A percentile compares a stretch with the other conserved stretches of the same genome.
Evolutionary conservation across 2,797 vertebrate species (phyloP).

Genomic region (Danio choprae): DNA sequence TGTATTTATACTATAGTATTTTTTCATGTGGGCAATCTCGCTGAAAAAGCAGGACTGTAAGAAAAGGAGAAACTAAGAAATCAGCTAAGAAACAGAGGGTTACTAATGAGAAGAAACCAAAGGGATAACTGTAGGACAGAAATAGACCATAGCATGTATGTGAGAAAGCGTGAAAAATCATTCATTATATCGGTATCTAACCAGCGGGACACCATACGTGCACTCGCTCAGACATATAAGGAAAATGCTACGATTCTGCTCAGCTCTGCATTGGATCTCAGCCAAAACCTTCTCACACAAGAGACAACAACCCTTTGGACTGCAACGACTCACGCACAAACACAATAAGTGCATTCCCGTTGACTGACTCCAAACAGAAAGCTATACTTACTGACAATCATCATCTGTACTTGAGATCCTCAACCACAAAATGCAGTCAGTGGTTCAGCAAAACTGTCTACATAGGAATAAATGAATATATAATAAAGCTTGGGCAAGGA

Average conservation of each 20-base stretch:
- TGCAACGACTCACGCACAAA: slow-evolving; percentile 8
- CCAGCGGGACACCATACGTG: slow-evolving; percentile 28
- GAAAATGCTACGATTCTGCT: slow-evolving; percentile 52
- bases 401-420: not conserved
- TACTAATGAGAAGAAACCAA: not conserved
- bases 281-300: slow-evolving; percentile 38
- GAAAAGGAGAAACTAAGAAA: not conserved
- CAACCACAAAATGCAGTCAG: not conserved
- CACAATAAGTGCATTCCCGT: not conserved
- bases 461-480: not conserved
- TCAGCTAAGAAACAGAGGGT: not conserved
- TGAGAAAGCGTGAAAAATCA: slow-evolving; percentile 25
- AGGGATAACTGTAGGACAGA: not conserved
- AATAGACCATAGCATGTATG: slow-evolving; percentile 32
- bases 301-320: not conserved
- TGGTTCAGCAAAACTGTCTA: not conserved
- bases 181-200: slow-evolving; percentile 26
- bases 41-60: not conserved
- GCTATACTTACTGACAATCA: not conserved
- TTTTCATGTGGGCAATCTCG: too few relatives aligned
- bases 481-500: not conserved
- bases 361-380: not conserved
- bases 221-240: slow-evolving; percentile 76
- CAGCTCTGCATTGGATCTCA: slow-evolving; percentile 52
- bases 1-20: too few relatives aligned